Conservation (phyloP, 1,140 invertebrate genomes). For the Cepaea nemoralis region DNA sequence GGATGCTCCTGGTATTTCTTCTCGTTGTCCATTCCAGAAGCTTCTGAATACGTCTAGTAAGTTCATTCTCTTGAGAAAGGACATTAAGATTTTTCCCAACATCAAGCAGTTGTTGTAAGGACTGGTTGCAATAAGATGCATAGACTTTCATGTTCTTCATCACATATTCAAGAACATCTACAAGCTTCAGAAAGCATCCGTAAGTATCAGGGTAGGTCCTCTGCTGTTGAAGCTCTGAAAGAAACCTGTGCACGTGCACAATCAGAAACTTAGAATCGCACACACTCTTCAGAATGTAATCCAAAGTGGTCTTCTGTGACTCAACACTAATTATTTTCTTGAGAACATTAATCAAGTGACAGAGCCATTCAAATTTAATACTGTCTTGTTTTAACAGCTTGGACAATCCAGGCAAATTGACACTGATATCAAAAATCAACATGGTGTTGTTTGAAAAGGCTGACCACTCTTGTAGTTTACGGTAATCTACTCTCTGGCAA, state of each 20-base stretch:
- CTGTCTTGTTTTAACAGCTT: not conserved
- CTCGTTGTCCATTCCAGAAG: not conserved
- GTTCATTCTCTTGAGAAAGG: not conserved
- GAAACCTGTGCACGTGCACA: not conserved
- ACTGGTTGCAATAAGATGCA: not conserved
- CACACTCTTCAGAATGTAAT: constrained; percentile 17
- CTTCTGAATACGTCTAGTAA: not conserved
- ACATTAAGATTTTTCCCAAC: constrained; percentile 18
- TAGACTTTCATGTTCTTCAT: not conserved
- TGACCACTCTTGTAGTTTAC: constrained; percentile 26
- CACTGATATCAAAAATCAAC: constrained; percentile 16
- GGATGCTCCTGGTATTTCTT: not conserved
- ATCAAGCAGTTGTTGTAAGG: not conserved
- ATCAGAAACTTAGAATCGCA: constrained; percentile 18
- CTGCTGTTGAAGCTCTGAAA: not conserved
- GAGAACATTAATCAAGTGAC: not conserved
- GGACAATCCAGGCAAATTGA: not conserved
- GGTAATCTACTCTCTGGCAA: not conserved
- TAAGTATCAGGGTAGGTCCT: not conserved
- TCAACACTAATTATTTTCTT: not conserved
- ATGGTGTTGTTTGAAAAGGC: not conserved
- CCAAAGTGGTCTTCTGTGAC: not conserved
- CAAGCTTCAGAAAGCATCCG: not conserved
- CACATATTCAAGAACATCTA: constrained; percentile 25
- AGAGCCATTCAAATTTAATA: constrained; percentile 6